Base-by-base conservation (phyloP, 2,797 vertebrate genomes). In the Onychomys leucogaster region DNA sequence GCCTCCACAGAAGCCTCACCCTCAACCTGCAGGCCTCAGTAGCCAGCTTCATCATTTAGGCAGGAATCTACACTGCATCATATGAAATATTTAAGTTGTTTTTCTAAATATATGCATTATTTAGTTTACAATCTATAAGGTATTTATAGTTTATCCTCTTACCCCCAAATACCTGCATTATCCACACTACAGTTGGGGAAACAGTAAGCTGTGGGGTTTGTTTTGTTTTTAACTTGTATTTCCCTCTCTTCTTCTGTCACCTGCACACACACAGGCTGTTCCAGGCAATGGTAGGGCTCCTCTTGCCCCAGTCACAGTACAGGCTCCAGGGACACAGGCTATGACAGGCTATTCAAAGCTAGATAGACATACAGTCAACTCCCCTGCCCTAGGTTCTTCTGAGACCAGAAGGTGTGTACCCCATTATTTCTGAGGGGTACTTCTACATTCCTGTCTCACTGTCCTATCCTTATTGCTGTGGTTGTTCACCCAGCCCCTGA, bases 91-190 rank as follows among this genome's bases (percentile, higher is more conserved):
- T 98, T 94, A 98, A 61, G 94, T 52, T 88, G 80, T 37, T 96
- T 97, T 97, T 96, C 98, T 97, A 97, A 98, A 98, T 95, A 97
- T 93, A 97, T 94, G 91, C 89, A 98, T 97, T 96, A 96, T 97
- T 98, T 97, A 98, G 94, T 86, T 77, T 95, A 96, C 57, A 90
- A 80, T 85, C 89, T 76, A 97, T 98, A 94, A 98, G 98, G 96
- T 89, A 98, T 97, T 98, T 91, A 98, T 37, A 89, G 94, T 83
- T 94, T 95, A 78, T 78, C 69, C 61, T 93, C 80, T 77, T 37
- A 71, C 65, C 85, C 93, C 65, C 82, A 90, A 95, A 96, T 85
- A 95, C 10, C 89, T 97, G 94, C 95, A 96, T 94, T 97, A 98
- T 96, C 97, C 93, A 97, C 92, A 89, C 78, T 77, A 92, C 12